Conservation (phyloP, 2,113 vertebrate genomes). For the Arizona elegans region DNA sequence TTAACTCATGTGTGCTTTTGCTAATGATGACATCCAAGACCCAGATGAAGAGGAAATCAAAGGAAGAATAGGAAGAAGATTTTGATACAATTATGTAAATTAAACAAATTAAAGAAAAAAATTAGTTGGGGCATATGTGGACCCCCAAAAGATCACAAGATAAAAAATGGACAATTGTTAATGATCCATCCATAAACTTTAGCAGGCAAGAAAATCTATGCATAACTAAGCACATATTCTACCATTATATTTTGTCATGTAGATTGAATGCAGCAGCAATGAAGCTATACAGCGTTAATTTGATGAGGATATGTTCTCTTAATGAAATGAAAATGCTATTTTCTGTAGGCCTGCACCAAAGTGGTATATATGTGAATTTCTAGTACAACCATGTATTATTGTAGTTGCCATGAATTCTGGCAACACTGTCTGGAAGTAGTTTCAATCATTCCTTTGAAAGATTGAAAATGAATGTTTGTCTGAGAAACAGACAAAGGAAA, state of each 20-base stretch:
- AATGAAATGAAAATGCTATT: not conserved
- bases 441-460: not conserved
- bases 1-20: not conserved
- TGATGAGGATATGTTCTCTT: not conserved
- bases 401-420: not conserved
- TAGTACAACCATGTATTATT: not conserved
- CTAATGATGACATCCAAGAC: not conserved
- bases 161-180: not conserved
- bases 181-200: not conserved
- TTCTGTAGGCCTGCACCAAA: not conserved
- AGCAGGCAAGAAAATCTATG: not conserved
- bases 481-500: not conserved
- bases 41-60: not conserved
- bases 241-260: not conserved
- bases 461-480: not conserved
- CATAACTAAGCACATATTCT: not conserved
- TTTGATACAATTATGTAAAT: not conserved
- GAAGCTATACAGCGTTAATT: not conserved
- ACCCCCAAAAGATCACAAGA: not conserved
- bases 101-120: not conserved
- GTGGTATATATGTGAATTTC: not conserved
- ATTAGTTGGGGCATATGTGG: not conserved
- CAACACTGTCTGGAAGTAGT: not conserved
- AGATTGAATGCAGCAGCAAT: not conserved
- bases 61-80: not conserved